Percentiles rank a stretch among this genome's conserved stretches.
These are phyloP conservation scores for Peromyscus californicus DNA, from an alignment of 2,113 vertebrate genomes.

Conservation along the genomic window DNA sequence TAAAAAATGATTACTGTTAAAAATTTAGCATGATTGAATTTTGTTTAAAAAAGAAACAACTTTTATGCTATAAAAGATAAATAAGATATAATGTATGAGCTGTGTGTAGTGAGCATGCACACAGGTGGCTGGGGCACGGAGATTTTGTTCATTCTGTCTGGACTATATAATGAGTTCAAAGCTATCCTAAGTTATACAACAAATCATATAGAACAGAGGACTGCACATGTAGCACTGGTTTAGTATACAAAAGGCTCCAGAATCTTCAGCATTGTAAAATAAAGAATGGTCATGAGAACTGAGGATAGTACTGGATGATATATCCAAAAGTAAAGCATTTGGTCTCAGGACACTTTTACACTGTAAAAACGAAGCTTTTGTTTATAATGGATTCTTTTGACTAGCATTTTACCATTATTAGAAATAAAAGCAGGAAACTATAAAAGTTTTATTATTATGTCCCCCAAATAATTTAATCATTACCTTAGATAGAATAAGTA, in stretches of 20 bases:
- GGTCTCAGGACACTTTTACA: neutral
- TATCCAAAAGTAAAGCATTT: neutral
- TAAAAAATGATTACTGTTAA: slow-evolving; percentile 40
- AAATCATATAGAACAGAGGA: neutral
- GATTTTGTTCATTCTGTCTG: neutral
- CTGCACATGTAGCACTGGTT: neutral
- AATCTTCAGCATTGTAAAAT: neutral
- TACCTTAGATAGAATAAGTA: neutral
- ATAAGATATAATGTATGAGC: neutral
- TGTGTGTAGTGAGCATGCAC: too few relatives aligned
- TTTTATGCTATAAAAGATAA: slow-evolving; percentile 44
- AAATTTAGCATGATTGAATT: slow-evolving; percentile 18
- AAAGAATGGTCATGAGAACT: neutral
- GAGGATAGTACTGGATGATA: neutral
- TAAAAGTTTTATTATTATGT: neutral
- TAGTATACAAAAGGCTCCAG: neutral
- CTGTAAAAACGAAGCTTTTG: neutral
- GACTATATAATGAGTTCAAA: neutral
- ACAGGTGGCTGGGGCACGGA: neutral
- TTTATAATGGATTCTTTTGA: slow-evolving; percentile 5
- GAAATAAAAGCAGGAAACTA: slow-evolving; percentile 42
- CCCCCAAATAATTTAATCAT: slow-evolving; percentile 1
- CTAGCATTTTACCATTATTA: slow-evolving; percentile 6
- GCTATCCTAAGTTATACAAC: neutral
- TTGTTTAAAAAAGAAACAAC: slow-evolving; percentile 20